phyloP scores from a whole-genome alignment of 1,140 invertebrate genomes.

The Euura saliciscinereae region DNA sequence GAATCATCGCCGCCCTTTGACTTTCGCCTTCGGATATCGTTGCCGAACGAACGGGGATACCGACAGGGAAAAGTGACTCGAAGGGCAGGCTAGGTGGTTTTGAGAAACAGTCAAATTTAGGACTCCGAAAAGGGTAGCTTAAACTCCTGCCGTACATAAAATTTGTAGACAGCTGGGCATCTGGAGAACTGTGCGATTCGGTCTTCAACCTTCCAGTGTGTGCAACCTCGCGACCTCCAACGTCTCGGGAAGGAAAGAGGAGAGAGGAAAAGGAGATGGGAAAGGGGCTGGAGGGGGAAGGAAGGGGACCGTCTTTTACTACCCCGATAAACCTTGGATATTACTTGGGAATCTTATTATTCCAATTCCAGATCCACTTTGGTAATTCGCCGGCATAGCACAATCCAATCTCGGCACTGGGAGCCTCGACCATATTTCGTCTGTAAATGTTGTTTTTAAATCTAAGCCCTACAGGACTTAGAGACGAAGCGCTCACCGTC shows the following conservation, averaged over 20 bases:
- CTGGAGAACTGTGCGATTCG: too few relatives aligned
- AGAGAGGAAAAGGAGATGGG: neutral
- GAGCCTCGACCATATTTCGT: constrained; percentile 20
- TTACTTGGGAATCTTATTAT: constrained; percentile 23
- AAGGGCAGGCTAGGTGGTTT: too few relatives aligned
- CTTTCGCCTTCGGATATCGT: neutral
- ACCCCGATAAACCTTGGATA: constrained; percentile 4
- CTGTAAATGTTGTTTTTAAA: constrained; percentile 15
- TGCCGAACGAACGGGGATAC: too few relatives aligned
- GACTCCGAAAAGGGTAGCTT: too few relatives aligned
- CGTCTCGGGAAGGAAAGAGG: neutral
- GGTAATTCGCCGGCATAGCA: constrained; percentile 7
- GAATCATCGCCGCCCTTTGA: neutral
- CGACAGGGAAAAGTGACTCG: too few relatives aligned
- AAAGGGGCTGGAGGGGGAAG: constrained; percentile 1
- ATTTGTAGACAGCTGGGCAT: too few relatives aligned
- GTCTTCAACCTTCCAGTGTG: neutral
- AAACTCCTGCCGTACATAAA: too few relatives aligned
- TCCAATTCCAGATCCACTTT: constrained; percentile 5
- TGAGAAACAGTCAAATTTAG: too few relatives aligned
- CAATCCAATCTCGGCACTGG: constrained; percentile 23
- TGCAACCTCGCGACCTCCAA: neutral
- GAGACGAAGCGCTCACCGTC: neutral
- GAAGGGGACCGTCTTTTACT: constrained; percentile 1
- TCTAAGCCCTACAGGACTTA: neutral